Base-by-base conservation (phyloP, 2,113 vertebrate species). In the Solenodon paradoxus region DNA sequence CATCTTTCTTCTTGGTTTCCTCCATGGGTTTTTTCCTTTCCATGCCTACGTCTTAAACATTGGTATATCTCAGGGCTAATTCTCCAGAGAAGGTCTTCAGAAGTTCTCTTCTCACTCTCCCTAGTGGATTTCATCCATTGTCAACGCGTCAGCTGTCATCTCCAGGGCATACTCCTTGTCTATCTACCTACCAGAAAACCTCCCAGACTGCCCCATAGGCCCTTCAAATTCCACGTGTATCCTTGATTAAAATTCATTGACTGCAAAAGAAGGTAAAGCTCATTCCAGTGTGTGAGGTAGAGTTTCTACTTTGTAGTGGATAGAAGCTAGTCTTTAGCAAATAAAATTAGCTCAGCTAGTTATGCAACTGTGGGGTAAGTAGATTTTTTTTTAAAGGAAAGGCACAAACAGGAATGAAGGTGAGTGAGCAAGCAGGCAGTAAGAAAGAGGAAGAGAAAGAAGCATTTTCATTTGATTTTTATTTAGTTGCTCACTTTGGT, bases 211-310 rank as follows among this genome's bases (percentile, higher is more conserved):
- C 84, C 38, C 42, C 64, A 45, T 40, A 88, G 26, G 45, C 5
- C 81, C 84, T 94, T 97, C 55, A 89, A 66, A 72, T 32, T 81
- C 78, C 64, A 47, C 57, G 35, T 69, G 16, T 81, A 26, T 28
- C 79, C 28, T 7, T 32, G 11, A 57, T 90, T 72, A 96, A 92
- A 90, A 69, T 4, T 20, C n/a, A 86, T 0, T 80, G 42, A 63
- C 74, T 94, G 79, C 40, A 88, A 79, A 96, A 91, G 32, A 83
- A 91, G 38, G 2, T n/a, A 88, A 75, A 80, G 35, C 28, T 87
- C 68, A 77, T 92, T 78, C 6, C 92, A 89, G 22, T 71, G 35
- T 55, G 8, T 61, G 24, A 85, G 20, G 51, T 79, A 79, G 1
- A 55, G 32, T 61, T 85, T 88, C 83, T 74, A 75, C 30, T 69